Evolutionary conservation across 2,797 vertebrate species (phyloP).

Genomic region (Pygocentrus nattereri): DNA sequence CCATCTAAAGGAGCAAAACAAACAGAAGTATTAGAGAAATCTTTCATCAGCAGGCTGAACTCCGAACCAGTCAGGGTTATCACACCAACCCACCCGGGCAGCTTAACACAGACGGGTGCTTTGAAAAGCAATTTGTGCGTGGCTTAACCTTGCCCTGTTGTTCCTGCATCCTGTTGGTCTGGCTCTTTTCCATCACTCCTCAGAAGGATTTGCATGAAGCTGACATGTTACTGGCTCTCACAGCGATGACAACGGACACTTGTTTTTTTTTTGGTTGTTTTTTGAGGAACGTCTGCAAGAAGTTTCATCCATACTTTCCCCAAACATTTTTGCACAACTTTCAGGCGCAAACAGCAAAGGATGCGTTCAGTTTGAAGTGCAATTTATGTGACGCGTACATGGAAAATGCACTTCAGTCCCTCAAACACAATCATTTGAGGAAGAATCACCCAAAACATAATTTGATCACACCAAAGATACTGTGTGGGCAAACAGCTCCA

Average conservation of each 20-base stretch:
- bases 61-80: conserved; percentile 23
- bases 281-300: too few relatives aligned
- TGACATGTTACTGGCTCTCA: not conserved
- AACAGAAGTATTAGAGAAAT: conserved; percentile 27
- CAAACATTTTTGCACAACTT: not conserved
- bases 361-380: not conserved
- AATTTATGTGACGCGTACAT: too few relatives aligned
- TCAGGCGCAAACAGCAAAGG: not conserved
- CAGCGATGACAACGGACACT: not conserved
- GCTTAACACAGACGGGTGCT: conserved; percentile 45
- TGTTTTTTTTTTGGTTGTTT: not conserved
- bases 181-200: conserved; percentile 14
- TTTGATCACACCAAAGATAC: too few relatives aligned
- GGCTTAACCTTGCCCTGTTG: conserved; percentile 49
- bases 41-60: conserved; percentile 5
- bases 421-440: too few relatives aligned
- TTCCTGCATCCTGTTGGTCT: conserved; percentile 33
- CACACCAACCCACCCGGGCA: conserved; percentile 24
- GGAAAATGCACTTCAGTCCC: too few relatives aligned
- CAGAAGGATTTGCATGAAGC: conserved; percentile 20
- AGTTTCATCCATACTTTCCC: not conserved
- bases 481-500: too few relatives aligned
- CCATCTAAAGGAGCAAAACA: conserved; percentile 2
- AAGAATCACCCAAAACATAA: too few relatives aligned
- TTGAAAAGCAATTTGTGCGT: conserved; percentile 52